A percentile compares a stretch with the other conserved stretches of the same genome.
Conservation (phyloP, 1,140 invertebrate genomes). For the Euwallacea similis region DNA sequence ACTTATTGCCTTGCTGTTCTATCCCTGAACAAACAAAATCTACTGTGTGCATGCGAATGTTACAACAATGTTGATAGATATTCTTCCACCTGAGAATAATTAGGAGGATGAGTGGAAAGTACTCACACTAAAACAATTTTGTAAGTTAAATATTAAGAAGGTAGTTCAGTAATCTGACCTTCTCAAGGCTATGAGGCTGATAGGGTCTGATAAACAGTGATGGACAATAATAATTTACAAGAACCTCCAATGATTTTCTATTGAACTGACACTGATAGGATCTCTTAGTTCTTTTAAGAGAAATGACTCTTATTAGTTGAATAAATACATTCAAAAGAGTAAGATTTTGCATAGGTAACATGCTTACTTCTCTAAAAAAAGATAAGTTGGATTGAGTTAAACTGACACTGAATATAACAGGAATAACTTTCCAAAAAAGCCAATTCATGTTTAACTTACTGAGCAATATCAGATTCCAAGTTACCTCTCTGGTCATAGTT, state of each 20-base stretch:
- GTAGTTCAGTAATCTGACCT: neutral
- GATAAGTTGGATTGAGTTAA: neutral
- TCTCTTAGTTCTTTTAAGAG: neutral
- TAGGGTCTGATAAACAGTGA: constrained; percentile 39
- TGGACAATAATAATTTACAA: constrained; percentile 33
- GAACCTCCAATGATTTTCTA: constrained; percentile 19
- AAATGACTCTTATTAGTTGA: neutral
- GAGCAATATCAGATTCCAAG: constrained; percentile 27
- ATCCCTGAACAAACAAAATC: too few species aligned
- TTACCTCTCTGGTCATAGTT: neutral
- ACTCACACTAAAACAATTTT: neutral
- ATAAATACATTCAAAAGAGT: neutral
- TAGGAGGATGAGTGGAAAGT: neutral
- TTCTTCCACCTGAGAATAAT: neutral
- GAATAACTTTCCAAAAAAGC: neutral
- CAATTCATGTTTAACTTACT: constrained; percentile 11
- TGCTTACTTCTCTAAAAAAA: neutral
- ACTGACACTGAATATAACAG: neutral
- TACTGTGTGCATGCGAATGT: too few species aligned
- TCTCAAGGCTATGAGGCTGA: constrained; percentile 32
- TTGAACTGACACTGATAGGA: neutral
- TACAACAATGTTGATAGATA: neutral
- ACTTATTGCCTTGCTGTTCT: too few species aligned
- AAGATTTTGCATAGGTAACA: neutral
- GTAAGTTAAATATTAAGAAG: neutral